A percentile compares a stretch with the other conserved stretches of the same genome.
Conservation (phyloP, 2,113 vertebrate species). For the Anser brachyrhynchus region DNA sequence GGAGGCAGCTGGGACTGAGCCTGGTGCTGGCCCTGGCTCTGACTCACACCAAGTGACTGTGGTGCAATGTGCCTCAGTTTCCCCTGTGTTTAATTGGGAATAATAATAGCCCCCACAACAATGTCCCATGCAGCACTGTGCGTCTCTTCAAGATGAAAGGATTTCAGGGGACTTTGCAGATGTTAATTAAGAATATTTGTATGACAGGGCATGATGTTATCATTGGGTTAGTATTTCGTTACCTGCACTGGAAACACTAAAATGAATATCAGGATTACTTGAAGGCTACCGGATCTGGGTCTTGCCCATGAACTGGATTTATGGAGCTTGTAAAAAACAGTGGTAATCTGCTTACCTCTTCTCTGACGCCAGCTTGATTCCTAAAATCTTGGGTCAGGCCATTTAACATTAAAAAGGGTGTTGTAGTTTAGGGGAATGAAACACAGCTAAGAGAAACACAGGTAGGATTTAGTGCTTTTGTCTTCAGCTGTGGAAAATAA, state of each 20-base stretch:
- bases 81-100: not conserved
- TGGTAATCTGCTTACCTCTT: not conserved
- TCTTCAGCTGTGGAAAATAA: not conserved
- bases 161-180: not conserved
- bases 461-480: not conserved
- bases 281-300: not conserved
- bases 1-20: accelerated
- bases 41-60: not conserved
- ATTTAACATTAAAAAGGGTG: not conserved
- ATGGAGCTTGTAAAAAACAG: not conserved
- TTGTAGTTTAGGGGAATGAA: not conserved
- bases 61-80: not conserved
- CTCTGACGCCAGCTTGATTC: not conserved
- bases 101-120: not conserved
- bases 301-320: not conserved
- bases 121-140: not conserved
- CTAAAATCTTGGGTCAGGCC: not conserved
- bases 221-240: not conserved
- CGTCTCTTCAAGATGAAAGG: constrained; percentile 21
- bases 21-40: not conserved
- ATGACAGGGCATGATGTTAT: not conserved
- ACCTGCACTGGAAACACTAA: not conserved
- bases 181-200: not conserved
- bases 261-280: not conserved
- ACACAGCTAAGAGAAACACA: not conserved